Percentiles rank a stretch among this genome's conserved stretches.
Evolutionary conservation across 2,797 vertebrate species (phyloP).

Genomic region (Poecilia gillii): DNA sequence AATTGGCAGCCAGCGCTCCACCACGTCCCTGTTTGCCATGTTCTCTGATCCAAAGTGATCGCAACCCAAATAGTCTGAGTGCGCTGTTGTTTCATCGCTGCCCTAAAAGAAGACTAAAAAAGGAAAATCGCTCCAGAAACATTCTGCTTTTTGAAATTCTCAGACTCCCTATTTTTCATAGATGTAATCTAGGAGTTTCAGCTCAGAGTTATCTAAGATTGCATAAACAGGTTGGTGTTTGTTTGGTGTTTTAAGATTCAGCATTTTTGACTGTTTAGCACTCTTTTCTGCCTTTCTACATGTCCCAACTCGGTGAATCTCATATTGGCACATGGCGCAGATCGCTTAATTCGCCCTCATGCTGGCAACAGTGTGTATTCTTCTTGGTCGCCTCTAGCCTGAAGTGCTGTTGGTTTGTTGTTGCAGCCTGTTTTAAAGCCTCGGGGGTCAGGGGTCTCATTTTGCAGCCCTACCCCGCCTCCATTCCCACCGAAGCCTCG

Average conservation of each 20-base stretch:
- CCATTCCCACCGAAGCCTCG: constrained; percentile 46
- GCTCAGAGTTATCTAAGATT: neutral
- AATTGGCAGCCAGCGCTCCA: constrained; percentile 67
- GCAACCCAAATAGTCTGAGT: constrained; percentile 53
- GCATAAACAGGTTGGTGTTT: constrained; percentile 7
- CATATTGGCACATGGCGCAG: constrained; percentile 18
- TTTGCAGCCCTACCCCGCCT: constrained; percentile 31
- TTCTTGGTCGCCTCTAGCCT: constrained; percentile 28
- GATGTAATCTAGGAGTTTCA: constrained; percentile 22
- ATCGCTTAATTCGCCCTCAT: constrained; percentile 50
- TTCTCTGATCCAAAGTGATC: constrained; percentile 63
- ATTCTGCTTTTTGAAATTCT: constrained; percentile 50
- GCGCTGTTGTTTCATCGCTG: constrained; percentile 45
- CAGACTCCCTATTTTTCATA: constrained; percentile 34
- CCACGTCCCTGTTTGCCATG: constrained; percentile 65
- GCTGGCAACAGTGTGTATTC: constrained; percentile 46
- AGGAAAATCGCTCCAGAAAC: constrained; percentile 27
- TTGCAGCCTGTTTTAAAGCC: constrained; percentile 35
- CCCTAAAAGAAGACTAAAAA: constrained; percentile 40
- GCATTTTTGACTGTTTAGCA: constrained; percentile 24
- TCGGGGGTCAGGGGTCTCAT: constrained; percentile 44
- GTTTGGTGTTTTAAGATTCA: constrained; percentile 19
- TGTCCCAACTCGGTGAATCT: constrained; percentile 33
- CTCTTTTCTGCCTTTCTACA: constrained; percentile 41
- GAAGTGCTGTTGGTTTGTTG: constrained; percentile 42